phyloP scores from a whole-genome alignment of 1,140 invertebrate species.

The Macrocentrus cingulum region DNA sequence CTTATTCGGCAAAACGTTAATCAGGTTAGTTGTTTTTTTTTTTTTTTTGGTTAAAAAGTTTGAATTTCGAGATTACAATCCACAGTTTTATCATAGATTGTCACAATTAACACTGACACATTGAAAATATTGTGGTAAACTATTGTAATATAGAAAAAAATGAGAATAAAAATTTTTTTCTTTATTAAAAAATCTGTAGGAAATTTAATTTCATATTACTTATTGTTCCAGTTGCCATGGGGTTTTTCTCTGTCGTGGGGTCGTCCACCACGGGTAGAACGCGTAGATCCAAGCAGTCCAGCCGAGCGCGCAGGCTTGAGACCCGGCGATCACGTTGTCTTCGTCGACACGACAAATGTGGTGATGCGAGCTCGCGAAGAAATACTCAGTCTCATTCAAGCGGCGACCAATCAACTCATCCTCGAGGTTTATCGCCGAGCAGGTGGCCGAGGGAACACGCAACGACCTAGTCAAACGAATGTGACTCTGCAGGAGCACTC shows the following conservation, averaged over 20 bases:
- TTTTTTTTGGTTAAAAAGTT: slow-evolving; percentile 11
- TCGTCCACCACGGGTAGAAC: slow-evolving; percentile 83
- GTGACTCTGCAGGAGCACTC: slow-evolving; percentile 41
- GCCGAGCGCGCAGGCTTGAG: slow-evolving; percentile 77
- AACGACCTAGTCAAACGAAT: slow-evolving; percentile 46
- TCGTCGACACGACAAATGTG: slow-evolving; percentile 82
- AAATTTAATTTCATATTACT: slow-evolving; percentile 1
- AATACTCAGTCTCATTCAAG: slow-evolving; percentile 79
- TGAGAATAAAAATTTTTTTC: no score
- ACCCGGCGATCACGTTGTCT: slow-evolving; percentile 84
- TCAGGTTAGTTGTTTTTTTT: slow-evolving; percentile 37
- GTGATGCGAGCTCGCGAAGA: slow-evolving; percentile 79
- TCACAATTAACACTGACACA: no score
- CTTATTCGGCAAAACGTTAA: slow-evolving; percentile 50
- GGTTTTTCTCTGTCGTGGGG: slow-evolving; percentile 89
- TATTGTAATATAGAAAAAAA: no score
- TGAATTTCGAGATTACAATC: no score
- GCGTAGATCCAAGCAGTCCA: slow-evolving; percentile 79
- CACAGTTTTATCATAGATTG: neutral
- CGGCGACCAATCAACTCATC: slow-evolving; percentile 68
- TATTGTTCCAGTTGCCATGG: slow-evolving; percentile 47
- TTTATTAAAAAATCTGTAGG: slow-evolving; percentile 1
- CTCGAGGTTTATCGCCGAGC: slow-evolving; percentile 75
- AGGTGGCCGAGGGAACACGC: slow-evolving; percentile 38
- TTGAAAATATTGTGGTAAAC: no score